Percentiles rank a stretch among this genome's conserved stretches.
Evolutionary conservation across 2,797 vertebrate genomes (phyloP).

Genomic region (Lemur catta): DNA sequence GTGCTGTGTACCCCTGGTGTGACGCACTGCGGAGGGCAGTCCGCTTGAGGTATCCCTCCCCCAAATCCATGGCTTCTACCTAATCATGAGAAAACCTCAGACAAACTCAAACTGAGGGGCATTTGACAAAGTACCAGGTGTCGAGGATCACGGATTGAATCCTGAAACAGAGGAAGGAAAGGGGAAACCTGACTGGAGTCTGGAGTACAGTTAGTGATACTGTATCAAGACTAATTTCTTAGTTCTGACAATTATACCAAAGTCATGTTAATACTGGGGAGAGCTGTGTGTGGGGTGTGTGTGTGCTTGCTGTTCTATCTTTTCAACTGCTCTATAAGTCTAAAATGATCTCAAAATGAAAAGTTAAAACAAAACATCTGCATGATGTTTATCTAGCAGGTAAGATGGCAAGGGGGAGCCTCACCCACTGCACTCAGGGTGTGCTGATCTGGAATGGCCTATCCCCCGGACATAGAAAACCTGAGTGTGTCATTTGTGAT

Average conservation of each 20-base stretch:
- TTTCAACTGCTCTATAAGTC: background rate
- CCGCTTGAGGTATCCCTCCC: background rate
- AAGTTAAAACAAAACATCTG: background rate
- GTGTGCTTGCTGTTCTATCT: background rate
- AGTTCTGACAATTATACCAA: background rate
- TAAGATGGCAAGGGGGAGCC: background rate
- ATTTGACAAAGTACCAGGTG: background rate
- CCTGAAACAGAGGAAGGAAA: background rate
- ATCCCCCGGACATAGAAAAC: background rate
- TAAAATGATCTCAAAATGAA: background rate
- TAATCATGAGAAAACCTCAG: background rate
- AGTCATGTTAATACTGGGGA: background rate
- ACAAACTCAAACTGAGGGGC: background rate
- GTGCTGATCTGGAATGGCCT: no score
- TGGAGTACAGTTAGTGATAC: background rate
- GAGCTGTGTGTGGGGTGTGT: background rate
- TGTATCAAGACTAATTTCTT: background rate
- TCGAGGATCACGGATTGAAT: background rate
- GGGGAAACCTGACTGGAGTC: background rate
- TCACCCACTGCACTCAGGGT: background rate
- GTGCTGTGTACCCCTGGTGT: background rate
- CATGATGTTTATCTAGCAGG: background rate
- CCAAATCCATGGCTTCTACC: background rate
- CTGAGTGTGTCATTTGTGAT: background rate
- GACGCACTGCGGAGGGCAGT: background rate